phyloP scores from a whole-genome alignment of 2,888 invertebrate genomes.

The Mellilla xanthometata region DNA sequence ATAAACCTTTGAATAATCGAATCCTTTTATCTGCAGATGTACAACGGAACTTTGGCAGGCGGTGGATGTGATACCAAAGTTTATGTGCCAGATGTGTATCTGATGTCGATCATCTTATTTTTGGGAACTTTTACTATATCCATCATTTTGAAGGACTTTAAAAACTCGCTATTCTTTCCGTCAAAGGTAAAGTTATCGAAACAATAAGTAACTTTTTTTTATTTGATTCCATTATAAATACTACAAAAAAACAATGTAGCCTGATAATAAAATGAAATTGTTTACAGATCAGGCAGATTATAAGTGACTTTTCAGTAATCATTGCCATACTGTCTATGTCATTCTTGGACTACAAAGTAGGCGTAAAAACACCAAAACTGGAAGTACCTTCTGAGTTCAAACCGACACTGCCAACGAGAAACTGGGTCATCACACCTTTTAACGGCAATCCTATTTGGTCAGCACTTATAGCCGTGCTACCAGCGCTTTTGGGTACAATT shows the following conservation, averaged over 20 bases:
- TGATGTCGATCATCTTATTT: slow-evolving; percentile 97
- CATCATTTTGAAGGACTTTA: slow-evolving; percentile 94
- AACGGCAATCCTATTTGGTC: slow-evolving; percentile 94
- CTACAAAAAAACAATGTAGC: too few species aligned
- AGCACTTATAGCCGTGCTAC: slow-evolving; percentile 90
- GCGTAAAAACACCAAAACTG: slow-evolving; percentile 96
- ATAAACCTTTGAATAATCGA: slow-evolving; percentile 20
- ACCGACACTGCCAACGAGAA: slow-evolving; percentile 88
- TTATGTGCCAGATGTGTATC: slow-evolving; percentile 94
- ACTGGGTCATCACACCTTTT: slow-evolving; percentile 92
- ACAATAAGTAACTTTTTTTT: too few species aligned
- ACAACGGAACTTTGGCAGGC: slow-evolving; percentile 90
- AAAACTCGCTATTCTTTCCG: slow-evolving; percentile 96
- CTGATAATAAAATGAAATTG: too few species aligned
- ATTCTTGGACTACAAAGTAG: slow-evolving; percentile 89
- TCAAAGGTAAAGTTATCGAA: slow-evolving; percentile 90
- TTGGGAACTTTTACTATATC: slow-evolving; percentile 96
- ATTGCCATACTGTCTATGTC: slow-evolving; percentile 98
- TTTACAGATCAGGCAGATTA: slow-evolving; percentile 91
- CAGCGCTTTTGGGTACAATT: slow-evolving; percentile 97
- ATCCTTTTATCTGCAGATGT: slow-evolving; percentile 72
- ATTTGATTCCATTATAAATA: too few species aligned
- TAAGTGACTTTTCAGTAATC: slow-evolving; percentile 98
- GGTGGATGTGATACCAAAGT: slow-evolving; percentile 87
- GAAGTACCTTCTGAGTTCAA: slow-evolving; percentile 95